Evolutionary conservation across 2,113 vertebrate genomes (phyloP), one percentile per base, ranked within the genome.

Genomic region (Alces alces): DNA sequence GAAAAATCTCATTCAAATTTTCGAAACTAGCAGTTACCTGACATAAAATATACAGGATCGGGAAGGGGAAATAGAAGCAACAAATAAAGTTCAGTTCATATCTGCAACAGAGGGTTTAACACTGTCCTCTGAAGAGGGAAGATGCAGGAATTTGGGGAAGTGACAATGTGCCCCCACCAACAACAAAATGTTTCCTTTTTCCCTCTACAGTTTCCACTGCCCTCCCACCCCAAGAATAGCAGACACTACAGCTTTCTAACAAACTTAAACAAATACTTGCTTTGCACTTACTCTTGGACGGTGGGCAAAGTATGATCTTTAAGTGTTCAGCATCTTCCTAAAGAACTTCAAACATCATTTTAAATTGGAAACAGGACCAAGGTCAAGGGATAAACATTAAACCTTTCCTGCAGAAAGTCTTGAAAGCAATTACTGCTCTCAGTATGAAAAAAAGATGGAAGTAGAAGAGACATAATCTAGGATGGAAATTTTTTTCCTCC

Each of bases 261-360:
- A 47, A 86, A 85, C 73, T 54, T 13, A 45, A 70, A 61, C 36
- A 85, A 93, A 58, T 28, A 27, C 33, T 94, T 52, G 61, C 27
- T 96, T 82, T 73, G 17, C 1, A 85, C 11, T 61, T 85, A 88
- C n/a, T 92, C 43, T 52, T 86, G 66, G 55, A 47, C 50, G 30
- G 9, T 73, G 54, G 64, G 50, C 36, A 76, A 12, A 64, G 17
- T 8, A 19, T 86, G n/a, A 50, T 58, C 39, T 60, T 83, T 55
- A 45, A 76, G 14, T 60, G 21, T 86, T 94, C 33, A 36, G n/a
- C 15, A 50, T 58, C 57, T 73, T 76, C 66, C 23, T n/a, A 47
- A 73, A 91, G 45, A 23, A 96, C 19, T 86, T 89, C 79, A 79
- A 85, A 94, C 91, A 54, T 84, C 21, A 43, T 89, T 93, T 96